Evolutionary conservation across 2,888 invertebrate species (phyloP).

Genomic region (Blastobasis adustella): DNA sequence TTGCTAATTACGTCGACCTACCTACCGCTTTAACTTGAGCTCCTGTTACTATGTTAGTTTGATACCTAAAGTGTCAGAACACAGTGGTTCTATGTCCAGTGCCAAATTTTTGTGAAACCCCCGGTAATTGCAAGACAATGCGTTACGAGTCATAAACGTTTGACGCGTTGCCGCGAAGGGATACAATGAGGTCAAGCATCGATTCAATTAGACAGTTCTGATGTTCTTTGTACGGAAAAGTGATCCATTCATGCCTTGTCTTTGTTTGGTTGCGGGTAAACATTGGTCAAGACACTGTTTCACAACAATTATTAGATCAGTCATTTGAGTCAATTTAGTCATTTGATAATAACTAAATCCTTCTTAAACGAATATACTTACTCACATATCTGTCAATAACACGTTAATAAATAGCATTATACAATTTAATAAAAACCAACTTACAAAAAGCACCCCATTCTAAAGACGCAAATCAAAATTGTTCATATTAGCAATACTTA

Average conservation of each 20-base stretch:
- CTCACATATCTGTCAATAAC: too few species aligned
- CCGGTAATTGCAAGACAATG: conserved; percentile 66
- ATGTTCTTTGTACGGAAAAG: too few species aligned
- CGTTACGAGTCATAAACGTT: conserved; percentile 53
- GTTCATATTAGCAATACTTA: conserved; percentile 21
- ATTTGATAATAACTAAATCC: too few species aligned
- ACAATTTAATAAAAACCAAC: not conserved
- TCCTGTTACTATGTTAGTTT: not conserved
- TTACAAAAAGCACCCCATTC: conserved; percentile 17
- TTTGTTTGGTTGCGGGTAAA: too few species aligned
- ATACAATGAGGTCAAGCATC: conserved; percentile 45
- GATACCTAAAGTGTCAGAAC: conserved; percentile 16
- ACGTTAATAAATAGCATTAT: too few species aligned
- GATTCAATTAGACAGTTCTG: conserved; percentile 18
- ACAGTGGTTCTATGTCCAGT: conserved; percentile 32
- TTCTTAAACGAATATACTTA: too few species aligned
- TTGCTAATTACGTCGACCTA: conserved; percentile 46
- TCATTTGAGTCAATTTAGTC: too few species aligned
- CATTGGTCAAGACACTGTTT: too few species aligned
- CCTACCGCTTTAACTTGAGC: conserved; percentile 21
- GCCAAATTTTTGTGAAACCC: conserved; percentile 64
- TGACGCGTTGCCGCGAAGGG: conserved; percentile 48
- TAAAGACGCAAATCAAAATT: conserved; percentile 27
- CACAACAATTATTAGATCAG: too few species aligned
- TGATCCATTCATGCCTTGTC: too few species aligned